phyloP scores from a whole-genome alignment of 2,888 invertebrate genomes.

The Fissipunctia ypsillon region DNA sequence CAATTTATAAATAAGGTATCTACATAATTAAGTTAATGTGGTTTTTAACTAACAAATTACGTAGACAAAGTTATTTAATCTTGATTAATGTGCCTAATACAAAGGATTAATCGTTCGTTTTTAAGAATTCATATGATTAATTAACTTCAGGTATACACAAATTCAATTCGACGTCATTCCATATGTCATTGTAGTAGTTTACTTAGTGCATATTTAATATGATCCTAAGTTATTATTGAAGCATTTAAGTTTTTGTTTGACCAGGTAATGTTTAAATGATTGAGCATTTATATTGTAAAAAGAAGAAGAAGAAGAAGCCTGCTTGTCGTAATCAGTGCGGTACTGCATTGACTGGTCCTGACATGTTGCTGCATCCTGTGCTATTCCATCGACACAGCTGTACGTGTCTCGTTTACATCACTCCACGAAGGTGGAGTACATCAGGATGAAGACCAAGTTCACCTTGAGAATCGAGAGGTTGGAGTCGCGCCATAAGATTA shows the following conservation, averaged over 20 bases:
- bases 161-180: neutral
- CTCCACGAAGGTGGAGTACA: too few species aligned
- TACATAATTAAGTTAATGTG: neutral
- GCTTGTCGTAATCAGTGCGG: too few species aligned
- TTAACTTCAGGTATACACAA: neutral
- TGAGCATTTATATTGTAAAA: neutral
- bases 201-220: neutral
- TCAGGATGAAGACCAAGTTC: too few species aligned
- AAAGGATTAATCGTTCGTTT: neutral
- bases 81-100: neutral
- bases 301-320: too few species aligned
- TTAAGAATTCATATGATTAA: neutral
- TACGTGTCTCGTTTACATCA: too few species aligned
- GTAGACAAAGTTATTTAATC: neutral
- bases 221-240: neutral
- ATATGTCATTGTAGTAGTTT: neutral
- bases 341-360: too few species aligned
- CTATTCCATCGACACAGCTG: too few species aligned
- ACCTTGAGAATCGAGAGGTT: too few species aligned
- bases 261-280: constrained; percentile 2
- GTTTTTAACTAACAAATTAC: neutral
- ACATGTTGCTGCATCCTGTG: too few species aligned
- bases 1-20: neutral
- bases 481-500: too few species aligned
- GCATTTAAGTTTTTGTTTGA: neutral